Base-by-base conservation (phyloP, 2,113 vertebrate species). In the Abramis brama region DNA sequence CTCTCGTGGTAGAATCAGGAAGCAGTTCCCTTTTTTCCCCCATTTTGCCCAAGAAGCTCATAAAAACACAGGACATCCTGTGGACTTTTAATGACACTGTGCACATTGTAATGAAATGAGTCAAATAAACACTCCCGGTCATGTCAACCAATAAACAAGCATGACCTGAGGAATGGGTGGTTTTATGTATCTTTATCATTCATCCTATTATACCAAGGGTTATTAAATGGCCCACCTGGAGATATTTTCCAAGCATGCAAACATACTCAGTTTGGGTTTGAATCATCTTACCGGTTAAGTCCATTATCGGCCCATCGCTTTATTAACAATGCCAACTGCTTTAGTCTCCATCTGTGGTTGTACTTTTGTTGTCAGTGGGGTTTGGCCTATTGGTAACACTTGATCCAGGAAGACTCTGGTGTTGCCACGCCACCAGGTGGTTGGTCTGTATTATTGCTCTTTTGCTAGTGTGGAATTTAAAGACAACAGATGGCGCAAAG, bases 61-160 rank as follows among this genome's bases (percentile, higher is more conserved):
- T 94, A 93, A 94, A 95, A 92, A 89, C 82, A 71, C 88, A 93
- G 91, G 91, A 92, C 93, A 93, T 94, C 92, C 92, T 93, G 91
- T 74, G 87, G 91, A 88, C 93, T 89, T 90, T 92, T 94, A 93
- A 94, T 91, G 91, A 91, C 93, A 93, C 71, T 79, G 90, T 90
- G 90, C 82, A 70, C 89, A 94, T 92, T 92, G 91, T 94, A 93
- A 94, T 92, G 90, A 93, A 83, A 90, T 91, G 90, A 93, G 88
- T 93, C 91, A 92, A 91, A 91, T 91, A 90, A 94, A 92, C 93
- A 90, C 89, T 90, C 85, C 87, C 59, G 90, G 92, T 88, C 92
- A 89, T 93, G 90, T 84, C 87, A 92, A 88, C 85, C 79, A 82
- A 89, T 91, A 85, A 85, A 76, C 33, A 87, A 83, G 68, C 68